Base-by-base conservation (phyloP, 2,113 vertebrate species). In the Eolophus roseicapilla region DNA sequence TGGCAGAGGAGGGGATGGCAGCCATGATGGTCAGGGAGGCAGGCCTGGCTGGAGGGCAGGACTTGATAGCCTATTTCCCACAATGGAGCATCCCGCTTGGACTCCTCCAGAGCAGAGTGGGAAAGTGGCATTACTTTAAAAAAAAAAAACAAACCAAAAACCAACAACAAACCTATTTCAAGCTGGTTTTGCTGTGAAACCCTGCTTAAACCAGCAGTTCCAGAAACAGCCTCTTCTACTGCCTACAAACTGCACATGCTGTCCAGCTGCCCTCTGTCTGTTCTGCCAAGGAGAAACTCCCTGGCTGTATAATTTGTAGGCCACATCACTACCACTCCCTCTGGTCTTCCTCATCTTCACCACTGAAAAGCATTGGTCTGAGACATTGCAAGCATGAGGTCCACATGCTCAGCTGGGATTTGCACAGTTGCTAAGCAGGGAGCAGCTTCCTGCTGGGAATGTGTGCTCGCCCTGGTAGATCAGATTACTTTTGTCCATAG, bases 41-140 rank as follows among this genome's bases (percentile, higher is more conserved):
- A 13, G 39, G 28, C 3, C 29, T 27, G 57, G 6, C 74, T 91
- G 79, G 52, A 81, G 59, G 74, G 83, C 80, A 88, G 75, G 80
- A 27, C 80, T 46, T 2, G 1, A 73, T 39, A 81, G 43, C 64
- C 33, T 33, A n/a, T 60, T 44, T n/a, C 44, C 35, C 29, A 1
- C n/a, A 6, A 31, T 0, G 1, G 31, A 49, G 27, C 73, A 49
- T 49, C 73, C 41, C 1, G 1, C 50, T 69, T 3, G 1, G 18
- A 31, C 21, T 70, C 49, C 20, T n/a, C 18, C 63, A 55, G n/a
- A 77, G 35, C 46, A 28, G 35, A 63, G 9, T 29, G 23, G 27
- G 21, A 85, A 76, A 53, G 8, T 1, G 4, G 25, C 60, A 33
- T 43, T 41, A 41, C 70, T 86, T 33, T 55, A 29, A 46, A 82